Conservation (phyloP, 2,113 vertebrate species). For the Peromyscus maniculatus region DNA sequence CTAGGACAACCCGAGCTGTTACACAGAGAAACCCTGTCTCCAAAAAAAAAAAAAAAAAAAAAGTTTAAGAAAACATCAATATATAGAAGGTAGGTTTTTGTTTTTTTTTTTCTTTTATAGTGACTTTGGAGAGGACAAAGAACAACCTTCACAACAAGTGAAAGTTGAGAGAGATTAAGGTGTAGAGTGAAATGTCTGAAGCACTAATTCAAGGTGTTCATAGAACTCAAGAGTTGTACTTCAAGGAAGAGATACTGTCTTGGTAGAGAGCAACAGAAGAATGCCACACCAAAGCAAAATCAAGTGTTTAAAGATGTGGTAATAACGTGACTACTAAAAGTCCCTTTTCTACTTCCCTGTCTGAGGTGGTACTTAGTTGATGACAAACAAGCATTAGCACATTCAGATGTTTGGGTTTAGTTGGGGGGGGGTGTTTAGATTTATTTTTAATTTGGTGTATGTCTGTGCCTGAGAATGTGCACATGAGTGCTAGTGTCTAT, state of each 20-base stretch:
- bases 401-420: slow-evolving; percentile 26
- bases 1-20: too few relatives aligned
- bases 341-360: background rate
- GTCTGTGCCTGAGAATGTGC: background rate
- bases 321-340: background rate
- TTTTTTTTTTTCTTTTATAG: too few relatives aligned
- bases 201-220: too few relatives aligned
- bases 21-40: too few relatives aligned
- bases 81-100: too few relatives aligned
- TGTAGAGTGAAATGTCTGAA: too few relatives aligned
- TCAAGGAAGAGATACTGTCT: background rate
- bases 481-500: background rate
- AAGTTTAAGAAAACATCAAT: too few relatives aligned
- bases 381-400: background rate
- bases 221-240: too few relatives aligned
- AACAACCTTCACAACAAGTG: too few relatives aligned
- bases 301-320: background rate
- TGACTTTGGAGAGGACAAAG: too few relatives aligned
- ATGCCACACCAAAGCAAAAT: background rate
- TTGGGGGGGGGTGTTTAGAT: background rate
- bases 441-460: background rate
- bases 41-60: too few relatives aligned
- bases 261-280: background rate
- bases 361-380: slow-evolving; percentile 20
- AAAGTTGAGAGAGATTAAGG: too few relatives aligned